phyloP scores from a whole-genome alignment of 2,797 vertebrate species.

The Helostoma temminkii region DNA sequence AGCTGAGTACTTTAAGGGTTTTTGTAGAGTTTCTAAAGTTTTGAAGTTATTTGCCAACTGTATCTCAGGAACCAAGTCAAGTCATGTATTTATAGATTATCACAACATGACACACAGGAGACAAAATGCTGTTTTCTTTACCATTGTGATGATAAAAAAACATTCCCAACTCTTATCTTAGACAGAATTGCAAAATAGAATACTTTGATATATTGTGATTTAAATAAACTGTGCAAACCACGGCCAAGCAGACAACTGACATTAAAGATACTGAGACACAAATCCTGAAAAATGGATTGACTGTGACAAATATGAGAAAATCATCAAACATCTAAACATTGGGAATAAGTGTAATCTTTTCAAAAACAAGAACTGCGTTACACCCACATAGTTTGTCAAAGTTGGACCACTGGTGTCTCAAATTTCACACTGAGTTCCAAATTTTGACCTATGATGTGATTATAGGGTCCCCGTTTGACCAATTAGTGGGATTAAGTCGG shows the following conservation, averaged over 20 bases:
- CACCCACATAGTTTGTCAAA: slow-evolving; percentile 2
- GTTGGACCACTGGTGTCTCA: background rate
- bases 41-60: slow-evolving; percentile 39
- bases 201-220: slow-evolving; percentile 41
- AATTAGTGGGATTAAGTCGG: background rate
- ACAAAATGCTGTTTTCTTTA: slow-evolving; percentile 45
- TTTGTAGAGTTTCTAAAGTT: slow-evolving; percentile 38
- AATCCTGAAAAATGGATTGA: background rate
- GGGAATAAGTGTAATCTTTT: background rate
- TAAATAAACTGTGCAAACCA: slow-evolving; percentile 45
- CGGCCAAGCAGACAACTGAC: slow-evolving; percentile 2
- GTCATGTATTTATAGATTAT: slow-evolving; percentile 69
- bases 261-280: slow-evolving; percentile 2
- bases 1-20: slow-evolving; percentile 3
- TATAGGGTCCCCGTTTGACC: background rate
- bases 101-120: slow-evolving; percentile 48
- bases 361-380: background rate
- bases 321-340: background rate
- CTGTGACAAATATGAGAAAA: background rate
- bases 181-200: slow-evolving; percentile 39
- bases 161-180: slow-evolving; percentile 42
- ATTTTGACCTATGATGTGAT: too few species aligned
- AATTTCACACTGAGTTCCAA: background rate
- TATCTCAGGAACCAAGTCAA: slow-evolving; percentile 27
- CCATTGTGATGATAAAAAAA: slow-evolving; percentile 40